phyloP scores from a whole-genome alignment of 37 sponge, comb jelly and placozoan species.

The Cladorhizidae sp. region DNA sequence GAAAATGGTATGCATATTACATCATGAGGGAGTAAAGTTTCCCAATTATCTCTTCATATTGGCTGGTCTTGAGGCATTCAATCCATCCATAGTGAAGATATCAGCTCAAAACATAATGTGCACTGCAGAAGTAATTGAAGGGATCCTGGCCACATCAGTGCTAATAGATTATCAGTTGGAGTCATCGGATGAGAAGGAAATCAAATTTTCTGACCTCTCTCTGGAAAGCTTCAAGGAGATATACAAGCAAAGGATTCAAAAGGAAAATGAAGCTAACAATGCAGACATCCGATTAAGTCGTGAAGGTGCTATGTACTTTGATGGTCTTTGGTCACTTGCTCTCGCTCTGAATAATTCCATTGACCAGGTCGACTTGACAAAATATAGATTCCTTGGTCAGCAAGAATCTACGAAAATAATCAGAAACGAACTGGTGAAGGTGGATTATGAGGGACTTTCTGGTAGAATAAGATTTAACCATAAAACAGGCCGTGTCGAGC shows the following conservation, averaged over 20 bases:
- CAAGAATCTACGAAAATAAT: not conserved
- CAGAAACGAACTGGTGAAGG: not conserved
- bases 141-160: not conserved
- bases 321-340: slow-evolving; percentile 36
- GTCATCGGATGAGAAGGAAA: not conserved
- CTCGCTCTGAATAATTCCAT: slow-evolving; percentile 36
- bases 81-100: too few species aligned
- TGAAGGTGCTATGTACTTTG: slow-evolving; percentile 5
- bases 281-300: not conserved
- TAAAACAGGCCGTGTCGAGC: slow-evolving; percentile 5
- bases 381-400: slow-evolving; percentile 1
- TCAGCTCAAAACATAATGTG: not conserved
- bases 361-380: not conserved
- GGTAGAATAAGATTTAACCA: slow-evolving; percentile 18
- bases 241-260: not conserved
- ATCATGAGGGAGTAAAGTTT: not conserved
- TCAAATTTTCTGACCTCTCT: not conserved
- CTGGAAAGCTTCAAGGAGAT: not conserved
- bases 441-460: slow-evolving; percentile 37
- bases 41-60: not conserved
- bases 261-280: not conserved
- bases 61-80: too few species aligned
- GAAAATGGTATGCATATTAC: not conserved
- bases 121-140: not conserved
- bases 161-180: not conserved